A percentile compares a stretch with the other conserved stretches of the same genome.
phyloP scores from a whole-genome alignment of 1,140 invertebrate genomes.

The Drosophila kohkoa region DNA sequence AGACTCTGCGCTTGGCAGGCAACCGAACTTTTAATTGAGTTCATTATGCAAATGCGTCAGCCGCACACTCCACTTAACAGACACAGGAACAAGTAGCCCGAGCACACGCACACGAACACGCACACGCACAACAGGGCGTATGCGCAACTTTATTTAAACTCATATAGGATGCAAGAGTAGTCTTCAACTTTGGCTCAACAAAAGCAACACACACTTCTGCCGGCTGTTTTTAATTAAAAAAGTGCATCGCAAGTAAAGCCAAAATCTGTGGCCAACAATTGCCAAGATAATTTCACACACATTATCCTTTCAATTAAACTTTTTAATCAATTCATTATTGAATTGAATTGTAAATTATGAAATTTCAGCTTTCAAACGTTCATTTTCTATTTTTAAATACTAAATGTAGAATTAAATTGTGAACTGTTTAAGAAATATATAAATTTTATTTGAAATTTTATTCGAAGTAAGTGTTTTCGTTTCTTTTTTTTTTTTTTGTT shows the following conservation, averaged over 20 bases:
- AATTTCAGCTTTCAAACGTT: not conserved
- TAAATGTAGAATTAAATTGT: not conserved
- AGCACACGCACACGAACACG: constrained; percentile 18
- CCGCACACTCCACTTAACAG: constrained; percentile 61
- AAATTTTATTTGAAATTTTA: not conserved
- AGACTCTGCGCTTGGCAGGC: constrained; percentile 36
- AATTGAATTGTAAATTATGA: not conserved
- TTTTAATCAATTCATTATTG: not conserved
- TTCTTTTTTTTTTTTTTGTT: too few species aligned
- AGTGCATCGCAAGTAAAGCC: constrained; percentile 5
- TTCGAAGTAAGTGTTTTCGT: not conserved
- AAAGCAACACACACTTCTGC: constrained; percentile 36
- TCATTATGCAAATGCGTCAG: constrained; percentile 72
- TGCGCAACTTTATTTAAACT: constrained; percentile 52
- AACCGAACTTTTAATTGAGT: constrained; percentile 76
- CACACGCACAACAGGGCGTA: constrained; percentile 40
- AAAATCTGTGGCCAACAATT: constrained; percentile 35
- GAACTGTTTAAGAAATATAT: not conserved
- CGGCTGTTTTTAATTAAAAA: constrained; percentile 29
- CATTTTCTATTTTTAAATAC: not conserved
- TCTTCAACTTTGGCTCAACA: not conserved
- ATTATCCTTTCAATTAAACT: not conserved
- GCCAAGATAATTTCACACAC: not conserved
- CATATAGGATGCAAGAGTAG: constrained; percentile 3
- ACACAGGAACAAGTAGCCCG: constrained; percentile 9